These are phyloP conservation scores for Falcaria lacertinaria DNA, from an alignment of 2,888 invertebrate genomes.

Conservation along the genomic window DNA sequence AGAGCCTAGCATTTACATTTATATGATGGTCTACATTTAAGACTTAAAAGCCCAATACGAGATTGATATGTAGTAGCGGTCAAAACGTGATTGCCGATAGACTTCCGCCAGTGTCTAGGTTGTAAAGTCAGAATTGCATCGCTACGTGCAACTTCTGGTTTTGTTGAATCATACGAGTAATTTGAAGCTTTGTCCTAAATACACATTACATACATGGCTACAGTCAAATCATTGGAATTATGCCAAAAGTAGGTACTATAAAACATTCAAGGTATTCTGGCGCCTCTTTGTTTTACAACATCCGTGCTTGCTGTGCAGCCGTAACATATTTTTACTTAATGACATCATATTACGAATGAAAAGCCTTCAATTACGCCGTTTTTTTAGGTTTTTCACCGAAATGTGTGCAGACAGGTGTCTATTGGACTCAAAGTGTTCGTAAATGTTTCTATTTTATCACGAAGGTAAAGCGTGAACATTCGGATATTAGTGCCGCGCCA, in stretches of 20 bases:
- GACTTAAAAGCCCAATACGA: no score
- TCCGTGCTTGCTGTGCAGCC: no score
- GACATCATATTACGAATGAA: no score
- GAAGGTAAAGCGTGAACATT: slow-evolving; percentile 49
- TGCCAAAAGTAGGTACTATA: slow-evolving; percentile 40
- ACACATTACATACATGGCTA: slow-evolving; percentile 21
- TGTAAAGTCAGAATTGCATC: neutral
- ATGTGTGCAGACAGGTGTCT: no score
- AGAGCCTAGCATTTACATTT: no score
- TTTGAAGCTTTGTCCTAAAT: slow-evolving; percentile 30
- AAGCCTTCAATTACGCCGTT: no score
- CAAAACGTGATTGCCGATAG: no score
- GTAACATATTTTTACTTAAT: no score
- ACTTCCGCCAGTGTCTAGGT: no score
- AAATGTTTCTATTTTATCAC: slow-evolving; percentile 28
- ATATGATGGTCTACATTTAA: no score
- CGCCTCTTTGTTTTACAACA: slow-evolving; percentile 17
- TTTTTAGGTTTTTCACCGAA: no score
- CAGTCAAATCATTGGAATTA: slow-evolving; percentile 27
- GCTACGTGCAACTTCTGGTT: neutral
- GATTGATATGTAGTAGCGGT: no score
- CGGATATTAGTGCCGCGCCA: slow-evolving; percentile 16
- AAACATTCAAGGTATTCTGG: slow-evolving; percentile 24
- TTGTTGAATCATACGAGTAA: slow-evolving; percentile 5
- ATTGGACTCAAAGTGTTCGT: neutral